phyloP scores from a whole-genome alignment of 1,140 invertebrate genomes.

The Pseudomyrmex pallidus region DNA sequence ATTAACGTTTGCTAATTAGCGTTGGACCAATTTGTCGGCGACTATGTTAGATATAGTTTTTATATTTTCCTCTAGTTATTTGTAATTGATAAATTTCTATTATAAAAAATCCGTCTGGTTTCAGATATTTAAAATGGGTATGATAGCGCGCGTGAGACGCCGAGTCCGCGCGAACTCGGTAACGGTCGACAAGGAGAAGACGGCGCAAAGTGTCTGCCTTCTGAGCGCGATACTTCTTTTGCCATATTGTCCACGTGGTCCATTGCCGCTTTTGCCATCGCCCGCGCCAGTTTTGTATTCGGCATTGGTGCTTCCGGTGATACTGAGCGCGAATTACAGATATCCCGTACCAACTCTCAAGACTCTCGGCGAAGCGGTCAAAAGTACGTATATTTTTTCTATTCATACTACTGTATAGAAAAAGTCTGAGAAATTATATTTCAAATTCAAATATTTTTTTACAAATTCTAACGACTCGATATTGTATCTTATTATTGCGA shows the following conservation, averaged over 20 bases:
- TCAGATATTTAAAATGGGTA: conserved; percentile 85
- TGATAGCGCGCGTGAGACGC: conserved; percentile 89
- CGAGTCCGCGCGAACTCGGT: conserved; percentile 88
- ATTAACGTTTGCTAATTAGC: not conserved
- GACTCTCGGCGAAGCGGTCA: conserved; percentile 79
- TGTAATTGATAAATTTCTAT: not conserved
- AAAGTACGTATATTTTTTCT: conserved; percentile 76
- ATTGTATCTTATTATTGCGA: too few species aligned
- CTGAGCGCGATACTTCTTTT: conserved; percentile 87
- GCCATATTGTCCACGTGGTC: conserved; percentile 87
- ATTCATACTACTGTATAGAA: not conserved
- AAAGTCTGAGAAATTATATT: too few species aligned
- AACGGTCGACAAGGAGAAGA: conserved; percentile 87
- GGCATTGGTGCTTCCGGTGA: conserved; percentile 87
- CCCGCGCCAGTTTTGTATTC: conserved; percentile 87
- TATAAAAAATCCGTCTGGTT: conserved; percentile 37
- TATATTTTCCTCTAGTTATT: not conserved
- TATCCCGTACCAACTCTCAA: conserved; percentile 87
- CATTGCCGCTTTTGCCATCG: conserved; percentile 86
- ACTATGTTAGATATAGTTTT: too few species aligned
- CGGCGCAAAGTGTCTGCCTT: conserved; percentile 89
- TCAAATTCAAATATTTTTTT: not conserved
- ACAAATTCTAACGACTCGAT: too few species aligned
- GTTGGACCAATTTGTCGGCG: not conserved
- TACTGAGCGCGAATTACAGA: conserved; percentile 88